Evolutionary conservation across 2,888 invertebrate genomes (phyloP), one percentile per base, ranked within the genome.

Genomic region (Villa cingulata): DNA sequence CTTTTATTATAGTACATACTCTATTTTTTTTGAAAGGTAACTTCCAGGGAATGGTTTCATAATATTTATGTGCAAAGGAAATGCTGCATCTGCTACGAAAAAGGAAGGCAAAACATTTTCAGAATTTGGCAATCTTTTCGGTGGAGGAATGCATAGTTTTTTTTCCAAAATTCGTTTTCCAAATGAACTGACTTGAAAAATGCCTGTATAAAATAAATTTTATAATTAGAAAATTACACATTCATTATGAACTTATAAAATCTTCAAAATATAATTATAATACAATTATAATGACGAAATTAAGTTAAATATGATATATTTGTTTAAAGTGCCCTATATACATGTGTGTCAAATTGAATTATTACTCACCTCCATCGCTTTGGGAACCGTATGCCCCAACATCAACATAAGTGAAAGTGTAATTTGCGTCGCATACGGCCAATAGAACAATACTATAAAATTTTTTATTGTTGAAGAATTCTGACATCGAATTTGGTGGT

Each of bases 111-210:
- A 15, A 3, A 15, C 16, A 4, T n/a, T 36, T 3, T n/a, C 16
- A n/a, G 36, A n/a, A n/a, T 16, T 16, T n/a, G 36, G 36, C n/a
- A 36, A 36, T 15, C 6, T 15, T 36, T 15, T 2, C 6, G 36
- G 16, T 12, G 3, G n/a, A n/a, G 36, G 36, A n/a, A 36, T 40
- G 4, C 19, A 20, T 6, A 49, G 34, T 1, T 14, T 16, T 20
- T 45, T 43, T 12, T 4, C 16, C 2, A 46, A 27, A 14, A 46
- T 18, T 15, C 38, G 39, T 36, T 43, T 44, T 29, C 37, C 49
- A 34, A 49, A 37, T 6, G 14, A 19, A 41, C 46, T 49, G 2
- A 6, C 20, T 27, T 43, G 40, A 17, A 49, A 43, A 32, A 44
- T 41, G 5, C 36, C 49, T 49, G 23, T 10, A 27, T 9, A 10